Conservation (phyloP, 2,888 invertebrate genomes). For the Drosophila eohydei region DNA sequence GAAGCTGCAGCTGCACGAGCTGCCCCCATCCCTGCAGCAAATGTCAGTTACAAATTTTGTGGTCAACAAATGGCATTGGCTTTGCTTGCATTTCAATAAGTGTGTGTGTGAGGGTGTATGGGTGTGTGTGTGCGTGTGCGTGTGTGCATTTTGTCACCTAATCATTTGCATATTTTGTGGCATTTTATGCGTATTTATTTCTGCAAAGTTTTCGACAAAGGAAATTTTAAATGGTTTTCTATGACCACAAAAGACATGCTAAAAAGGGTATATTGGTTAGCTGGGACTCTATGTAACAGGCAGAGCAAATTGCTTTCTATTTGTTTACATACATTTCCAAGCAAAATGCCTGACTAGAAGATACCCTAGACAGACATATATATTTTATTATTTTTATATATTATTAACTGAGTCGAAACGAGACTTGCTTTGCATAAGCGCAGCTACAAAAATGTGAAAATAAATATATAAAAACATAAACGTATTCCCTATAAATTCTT, state of each 20-base stretch:
- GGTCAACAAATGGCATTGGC: constrained; percentile 59
- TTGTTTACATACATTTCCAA: neutral
- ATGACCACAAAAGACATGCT: neutral
- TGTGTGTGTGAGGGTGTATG: neutral
- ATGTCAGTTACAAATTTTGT: constrained; percentile 53
- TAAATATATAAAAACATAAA: no score
- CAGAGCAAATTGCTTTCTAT: neutral
- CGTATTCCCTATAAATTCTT: no score
- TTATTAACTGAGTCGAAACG: no score
- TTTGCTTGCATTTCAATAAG: constrained; percentile 26
- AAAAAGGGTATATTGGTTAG: neutral
- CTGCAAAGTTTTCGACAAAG: constrained; percentile 8
- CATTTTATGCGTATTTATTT: constrained; percentile 28
- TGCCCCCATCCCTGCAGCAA: constrained; percentile 2
- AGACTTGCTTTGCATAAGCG: no score
- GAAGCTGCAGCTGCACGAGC: constrained; percentile 6
- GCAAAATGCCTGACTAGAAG: neutral
- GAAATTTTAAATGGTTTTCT: constrained; percentile 2
- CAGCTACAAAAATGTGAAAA: no score
- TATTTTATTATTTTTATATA: no score
- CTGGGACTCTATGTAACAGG: neutral
- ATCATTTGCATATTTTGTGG: constrained; percentile 67
- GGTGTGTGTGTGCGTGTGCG: constrained; percentile 5
- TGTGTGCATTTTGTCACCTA: constrained; percentile 56
- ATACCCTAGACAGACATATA: neutral